Percentiles rank a stretch among this genome's conserved stretches.
phyloP scores from a whole-genome alignment of 2,113 vertebrate genomes.

The Ailuropoda melanoleuca region DNA sequence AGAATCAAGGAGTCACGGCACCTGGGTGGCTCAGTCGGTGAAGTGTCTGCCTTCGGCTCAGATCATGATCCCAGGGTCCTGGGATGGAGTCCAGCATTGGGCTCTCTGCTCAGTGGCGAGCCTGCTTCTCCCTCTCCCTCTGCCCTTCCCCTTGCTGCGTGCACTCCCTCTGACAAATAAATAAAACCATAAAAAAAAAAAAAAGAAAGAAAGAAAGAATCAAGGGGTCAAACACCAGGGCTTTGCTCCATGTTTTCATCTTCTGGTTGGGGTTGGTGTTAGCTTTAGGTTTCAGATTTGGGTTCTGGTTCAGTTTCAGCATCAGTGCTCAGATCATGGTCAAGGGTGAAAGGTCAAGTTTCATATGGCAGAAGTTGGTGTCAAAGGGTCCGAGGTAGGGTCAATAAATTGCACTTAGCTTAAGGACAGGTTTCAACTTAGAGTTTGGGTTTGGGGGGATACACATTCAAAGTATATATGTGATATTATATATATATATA shows the following conservation, averaged over 20 bases:
- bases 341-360: background rate
- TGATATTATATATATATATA: too few species aligned
- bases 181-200: too few species aligned
- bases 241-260: background rate
- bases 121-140: too few species aligned
- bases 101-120: too few species aligned
- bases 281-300: background rate
- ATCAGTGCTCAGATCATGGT: background rate
- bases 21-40: too few species aligned
- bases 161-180: too few species aligned
- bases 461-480: background rate
- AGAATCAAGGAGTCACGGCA: background rate
- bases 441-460: background rate
- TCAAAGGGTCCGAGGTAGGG: too few species aligned
- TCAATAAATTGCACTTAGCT: background rate
- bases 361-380: accelerated
- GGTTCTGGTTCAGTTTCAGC: background rate
- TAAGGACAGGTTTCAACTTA: background rate
- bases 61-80: too few species aligned
- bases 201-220: background rate
- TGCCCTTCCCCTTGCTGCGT: too few species aligned
- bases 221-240: background rate
- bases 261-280: background rate
- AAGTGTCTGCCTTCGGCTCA: too few species aligned
- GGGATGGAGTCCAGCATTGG: too few species aligned